These are phyloP conservation scores for Sitta europaea DNA, from an alignment of 2,113 vertebrate genomes.

Conservation along the genomic window DNA sequence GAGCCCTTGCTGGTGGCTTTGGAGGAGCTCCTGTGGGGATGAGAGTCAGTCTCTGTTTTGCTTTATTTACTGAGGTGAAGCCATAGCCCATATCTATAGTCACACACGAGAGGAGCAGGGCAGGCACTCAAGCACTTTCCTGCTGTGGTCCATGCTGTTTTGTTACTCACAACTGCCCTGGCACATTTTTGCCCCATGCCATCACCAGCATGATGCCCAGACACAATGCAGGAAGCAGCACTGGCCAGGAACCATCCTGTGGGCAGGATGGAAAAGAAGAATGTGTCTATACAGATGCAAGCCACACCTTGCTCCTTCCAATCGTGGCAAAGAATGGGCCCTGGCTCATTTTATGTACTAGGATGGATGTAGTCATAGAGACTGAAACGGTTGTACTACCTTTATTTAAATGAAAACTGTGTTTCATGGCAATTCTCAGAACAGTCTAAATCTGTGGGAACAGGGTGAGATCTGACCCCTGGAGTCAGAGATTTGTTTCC, in stretches of 20 bases:
- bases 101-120: not conserved
- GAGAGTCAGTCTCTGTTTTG: not conserved
- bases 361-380: not conserved
- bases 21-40: not conserved
- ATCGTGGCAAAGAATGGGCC: not conserved
- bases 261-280: not conserved
- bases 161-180: not conserved
- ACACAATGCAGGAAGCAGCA: not conserved
- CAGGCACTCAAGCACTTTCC: not conserved
- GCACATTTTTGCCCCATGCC: not conserved
- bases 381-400: not conserved
- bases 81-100: not conserved
- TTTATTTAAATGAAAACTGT: constrained; percentile 4
- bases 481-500: not conserved
- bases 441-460: not conserved
- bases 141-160: not conserved
- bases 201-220: not conserved
- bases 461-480: not conserved
- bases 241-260: not conserved
- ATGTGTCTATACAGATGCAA: not conserved
- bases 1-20: not conserved
- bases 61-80: not conserved
- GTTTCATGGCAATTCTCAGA: not conserved
- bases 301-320: not conserved
- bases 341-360: not conserved